Percentiles rank a stretch among this genome's conserved stretches.
phyloP scores from a whole-genome alignment of 2,113 vertebrate genomes.

The Rhabdomys dilectus region DNA sequence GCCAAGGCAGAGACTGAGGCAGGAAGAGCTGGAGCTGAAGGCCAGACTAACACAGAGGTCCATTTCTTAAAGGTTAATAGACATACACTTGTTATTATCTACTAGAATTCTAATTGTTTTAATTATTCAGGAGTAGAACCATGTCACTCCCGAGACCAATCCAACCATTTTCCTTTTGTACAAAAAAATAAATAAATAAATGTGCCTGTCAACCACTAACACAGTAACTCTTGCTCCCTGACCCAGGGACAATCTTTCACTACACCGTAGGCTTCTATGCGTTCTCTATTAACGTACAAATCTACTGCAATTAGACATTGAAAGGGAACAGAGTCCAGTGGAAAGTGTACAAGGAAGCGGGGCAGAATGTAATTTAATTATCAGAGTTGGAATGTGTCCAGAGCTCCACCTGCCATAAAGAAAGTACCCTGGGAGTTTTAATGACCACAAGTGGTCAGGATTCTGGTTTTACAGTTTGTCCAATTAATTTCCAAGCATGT shows the following conservation, averaged over 20 bases:
- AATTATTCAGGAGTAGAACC: conserved; percentile 9
- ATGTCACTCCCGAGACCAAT: not conserved
- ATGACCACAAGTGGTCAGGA: conserved; percentile 78
- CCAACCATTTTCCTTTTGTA: conserved; percentile 8
- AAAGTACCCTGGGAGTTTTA: conserved; percentile 70
- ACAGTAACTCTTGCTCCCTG: not conserved
- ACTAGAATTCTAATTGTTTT: conserved; percentile 42
- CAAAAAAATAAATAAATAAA: not conserved
- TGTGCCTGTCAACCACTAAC: not conserved
- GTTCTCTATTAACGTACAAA: conserved; percentile 3
- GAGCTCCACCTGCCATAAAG: conserved; percentile 49
- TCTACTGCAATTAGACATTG: conserved; percentile 31
- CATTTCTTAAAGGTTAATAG: not conserved
- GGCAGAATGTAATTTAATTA: conserved; percentile 77
- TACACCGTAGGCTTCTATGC: not conserved
- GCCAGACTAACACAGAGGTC: not conserved
- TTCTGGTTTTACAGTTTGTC: conserved; percentile 63
- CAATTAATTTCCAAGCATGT: conserved; percentile 71
- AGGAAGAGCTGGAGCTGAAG: not conserved
- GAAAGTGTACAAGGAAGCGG: conserved; percentile 42
- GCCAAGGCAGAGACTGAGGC: not conserved
- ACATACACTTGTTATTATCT: conserved; percentile 13
- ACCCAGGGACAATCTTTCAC: not conserved
- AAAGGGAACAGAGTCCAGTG: conserved; percentile 18
- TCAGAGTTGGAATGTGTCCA: conserved; percentile 61